Evolutionary conservation across 1,140 invertebrate genomes (phyloP).

Genomic region (Chrysoperla carnea): DNA sequence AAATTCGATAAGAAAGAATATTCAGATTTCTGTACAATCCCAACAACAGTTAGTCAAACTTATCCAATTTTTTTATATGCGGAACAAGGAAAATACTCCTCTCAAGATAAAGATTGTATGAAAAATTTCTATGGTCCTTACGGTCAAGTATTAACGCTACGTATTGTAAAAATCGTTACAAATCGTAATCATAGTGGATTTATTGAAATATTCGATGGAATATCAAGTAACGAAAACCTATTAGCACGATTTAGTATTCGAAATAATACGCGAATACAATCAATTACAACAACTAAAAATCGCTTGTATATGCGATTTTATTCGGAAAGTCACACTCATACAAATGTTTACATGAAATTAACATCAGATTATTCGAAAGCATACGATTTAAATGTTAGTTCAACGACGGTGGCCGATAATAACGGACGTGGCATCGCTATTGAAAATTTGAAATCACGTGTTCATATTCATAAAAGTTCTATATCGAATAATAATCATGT

Average conservation of each 20-base stretch:
- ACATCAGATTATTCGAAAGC: slow-evolving; percentile 62
- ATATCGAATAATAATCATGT: slow-evolving; percentile 78
- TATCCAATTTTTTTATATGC: slow-evolving; percentile 62
- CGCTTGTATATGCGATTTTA: slow-evolving; percentile 58
- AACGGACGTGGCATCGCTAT: slow-evolving; percentile 80
- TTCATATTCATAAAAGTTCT: slow-evolving; percentile 61
- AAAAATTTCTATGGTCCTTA: slow-evolving; percentile 60
- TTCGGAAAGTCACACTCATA: slow-evolving; percentile 45
- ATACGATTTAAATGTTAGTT: slow-evolving; percentile 74
- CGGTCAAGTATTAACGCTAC: slow-evolving; percentile 65
- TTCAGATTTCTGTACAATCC: slow-evolving; percentile 62
- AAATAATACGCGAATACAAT: slow-evolving; percentile 71
- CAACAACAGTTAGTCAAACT: slow-evolving; percentile 61
- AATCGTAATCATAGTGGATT: slow-evolving; percentile 51
- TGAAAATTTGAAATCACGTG: slow-evolving; percentile 64
- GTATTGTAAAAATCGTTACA: slow-evolving; percentile 61
- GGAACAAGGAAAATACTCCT: slow-evolving; percentile 52
- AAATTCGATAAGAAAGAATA: slow-evolving; percentile 49
- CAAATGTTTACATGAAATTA: slow-evolving; percentile 55
- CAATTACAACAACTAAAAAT: slow-evolving; percentile 57
- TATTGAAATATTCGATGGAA: slow-evolving; percentile 64
- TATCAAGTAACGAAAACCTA: slow-evolving; percentile 44
- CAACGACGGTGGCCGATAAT: slow-evolving; percentile 72
- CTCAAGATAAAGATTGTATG: slow-evolving; percentile 43
- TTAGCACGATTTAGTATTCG: slow-evolving; percentile 45